phyloP scores from a whole-genome alignment of 2,797 vertebrate species.

The Podargus strigoides region DNA sequence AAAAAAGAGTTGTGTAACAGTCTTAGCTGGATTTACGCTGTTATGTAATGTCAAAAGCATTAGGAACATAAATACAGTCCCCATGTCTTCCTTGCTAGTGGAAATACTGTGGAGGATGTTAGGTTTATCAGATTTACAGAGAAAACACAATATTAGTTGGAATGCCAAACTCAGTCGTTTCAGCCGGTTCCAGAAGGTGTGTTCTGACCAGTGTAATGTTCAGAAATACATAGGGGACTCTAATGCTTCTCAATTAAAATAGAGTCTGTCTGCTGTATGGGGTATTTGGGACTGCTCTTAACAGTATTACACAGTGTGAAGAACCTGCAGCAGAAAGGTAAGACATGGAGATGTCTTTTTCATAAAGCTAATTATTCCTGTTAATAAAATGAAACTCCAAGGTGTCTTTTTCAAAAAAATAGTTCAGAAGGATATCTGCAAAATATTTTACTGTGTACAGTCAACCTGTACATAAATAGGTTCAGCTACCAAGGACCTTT shows the following conservation, averaged over 20 bases:
- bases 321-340: neutral
- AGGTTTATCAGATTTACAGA: neutral
- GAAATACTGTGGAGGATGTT: neutral
- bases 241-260: neutral
- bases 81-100: neutral
- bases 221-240: neutral
- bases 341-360: neutral
- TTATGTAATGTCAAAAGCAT: neutral
- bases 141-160: neutral
- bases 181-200: neutral
- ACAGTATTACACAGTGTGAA: neutral
- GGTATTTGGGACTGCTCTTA: neutral
- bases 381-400: neutral
- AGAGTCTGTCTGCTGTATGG: neutral
- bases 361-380: neutral
- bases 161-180: neutral
- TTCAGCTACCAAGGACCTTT: neutral
- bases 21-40: neutral
- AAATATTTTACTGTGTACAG: neutral
- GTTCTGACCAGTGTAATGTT: neutral
- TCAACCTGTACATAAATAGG: neutral
- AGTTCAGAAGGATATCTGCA: neutral
- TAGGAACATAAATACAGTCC: neutral
- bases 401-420: neutral
- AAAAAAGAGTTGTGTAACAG: conserved; percentile 28